These are phyloP conservation scores for Rhea americana DNA, from an alignment of 2,113 vertebrate genomes.

Conservation along the genomic window DNA sequence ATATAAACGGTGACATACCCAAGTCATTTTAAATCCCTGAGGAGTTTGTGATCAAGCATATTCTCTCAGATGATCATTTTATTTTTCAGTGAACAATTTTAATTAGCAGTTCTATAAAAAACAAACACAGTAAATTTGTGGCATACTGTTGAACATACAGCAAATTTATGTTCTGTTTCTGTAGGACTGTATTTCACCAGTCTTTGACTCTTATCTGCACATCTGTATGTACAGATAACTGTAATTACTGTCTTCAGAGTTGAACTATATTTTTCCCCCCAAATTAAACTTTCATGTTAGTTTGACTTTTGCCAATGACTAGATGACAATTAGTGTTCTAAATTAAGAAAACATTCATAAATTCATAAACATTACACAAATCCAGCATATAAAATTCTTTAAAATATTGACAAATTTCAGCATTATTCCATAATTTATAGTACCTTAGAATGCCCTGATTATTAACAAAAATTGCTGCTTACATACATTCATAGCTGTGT, in stretches of 20 bases:
- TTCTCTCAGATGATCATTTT: background rate
- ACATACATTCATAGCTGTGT: background rate
- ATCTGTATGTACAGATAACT: background rate
- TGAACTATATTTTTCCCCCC: background rate
- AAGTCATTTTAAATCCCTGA: background rate
- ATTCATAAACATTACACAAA: background rate
- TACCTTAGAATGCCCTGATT: background rate
- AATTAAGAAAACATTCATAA: background rate
- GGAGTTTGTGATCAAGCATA: fast-evolving
- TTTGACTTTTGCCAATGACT: background rate
- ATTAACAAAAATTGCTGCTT: background rate
- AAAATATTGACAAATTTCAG: background rate
- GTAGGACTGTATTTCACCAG: background rate
- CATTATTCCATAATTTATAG: background rate
- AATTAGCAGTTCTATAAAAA: background rate
- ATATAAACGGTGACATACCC: background rate
- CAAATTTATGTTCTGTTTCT: background rate
- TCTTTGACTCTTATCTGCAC: background rate
- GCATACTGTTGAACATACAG: background rate
- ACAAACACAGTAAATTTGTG: background rate
- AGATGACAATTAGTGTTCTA: background rate
- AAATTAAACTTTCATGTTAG: background rate
- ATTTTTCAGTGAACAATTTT: background rate
- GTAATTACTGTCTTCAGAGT: background rate
- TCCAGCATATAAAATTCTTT: background rate